Percentiles rank a stretch among this genome's conserved stretches.
phyloP scores from a whole-genome alignment of 2,113 vertebrate genomes.

The Nothocercus julius region DNA sequence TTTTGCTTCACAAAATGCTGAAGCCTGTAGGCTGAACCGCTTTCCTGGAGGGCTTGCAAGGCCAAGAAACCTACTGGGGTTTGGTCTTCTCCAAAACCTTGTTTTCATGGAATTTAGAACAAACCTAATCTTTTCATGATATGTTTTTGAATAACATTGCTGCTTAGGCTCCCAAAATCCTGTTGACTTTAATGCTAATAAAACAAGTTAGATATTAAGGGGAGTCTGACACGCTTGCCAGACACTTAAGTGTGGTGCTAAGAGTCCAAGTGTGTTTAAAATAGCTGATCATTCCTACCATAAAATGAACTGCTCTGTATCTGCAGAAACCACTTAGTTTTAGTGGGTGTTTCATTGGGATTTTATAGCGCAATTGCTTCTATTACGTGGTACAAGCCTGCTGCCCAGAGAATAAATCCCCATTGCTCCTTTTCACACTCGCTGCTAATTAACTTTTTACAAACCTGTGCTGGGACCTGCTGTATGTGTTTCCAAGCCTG shows the following conservation, averaged over 20 bases:
- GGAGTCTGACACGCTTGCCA: not conserved
- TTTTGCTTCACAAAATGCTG: not conserved
- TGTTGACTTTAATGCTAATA: not conserved
- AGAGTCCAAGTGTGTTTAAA: not conserved
- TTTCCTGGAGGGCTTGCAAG: not conserved
- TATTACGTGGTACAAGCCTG: not conserved
- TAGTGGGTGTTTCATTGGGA: not conserved
- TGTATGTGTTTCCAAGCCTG: not conserved
- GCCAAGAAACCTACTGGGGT: not conserved
- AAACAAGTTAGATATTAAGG: not conserved
- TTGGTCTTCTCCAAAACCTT: not conserved
- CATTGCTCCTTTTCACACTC: not conserved
- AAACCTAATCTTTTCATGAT: not conserved
- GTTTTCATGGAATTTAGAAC: not conserved
- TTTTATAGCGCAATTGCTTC: not conserved
- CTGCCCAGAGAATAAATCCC: not conserved
- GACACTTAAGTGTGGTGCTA: not conserved
- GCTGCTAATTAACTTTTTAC: conserved; percentile 4
- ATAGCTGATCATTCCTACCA: not conserved
- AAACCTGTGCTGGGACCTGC: conserved; percentile 3
- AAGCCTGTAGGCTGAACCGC: too few species aligned
- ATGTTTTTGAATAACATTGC: not conserved
- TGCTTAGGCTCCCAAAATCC: not conserved
- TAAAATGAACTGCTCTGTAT: not conserved
- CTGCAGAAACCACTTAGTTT: not conserved